Evolutionary conservation across 2,113 vertebrate species (phyloP).

Genomic region (Cygnus buccinator): DNA sequence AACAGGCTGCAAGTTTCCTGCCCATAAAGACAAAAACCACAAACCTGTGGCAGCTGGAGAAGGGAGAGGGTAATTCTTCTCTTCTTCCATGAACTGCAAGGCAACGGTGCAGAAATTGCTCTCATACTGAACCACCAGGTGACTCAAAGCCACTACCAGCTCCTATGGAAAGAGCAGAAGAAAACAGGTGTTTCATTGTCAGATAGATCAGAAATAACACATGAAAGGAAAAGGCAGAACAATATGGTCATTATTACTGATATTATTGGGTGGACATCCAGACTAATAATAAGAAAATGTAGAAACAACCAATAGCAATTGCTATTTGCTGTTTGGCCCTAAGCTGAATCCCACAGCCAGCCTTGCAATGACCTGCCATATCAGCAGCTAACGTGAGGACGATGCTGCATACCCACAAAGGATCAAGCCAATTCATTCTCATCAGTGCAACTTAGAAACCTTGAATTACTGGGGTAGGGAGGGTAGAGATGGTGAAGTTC

Average conservation of each 20-base stretch:
- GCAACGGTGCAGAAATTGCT: slow-evolving; percentile 99
- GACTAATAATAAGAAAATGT: not conserved
- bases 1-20: not conserved
- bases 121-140: slow-evolving; percentile 96
- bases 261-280: not conserved
- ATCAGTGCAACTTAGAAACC: not conserved
- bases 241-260: accelerated
- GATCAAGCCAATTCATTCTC: accelerated
- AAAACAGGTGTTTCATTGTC: not conserved
- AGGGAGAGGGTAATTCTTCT: slow-evolving; percentile 92
- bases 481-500: not conserved
- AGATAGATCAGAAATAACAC: not conserved
- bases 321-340: not conserved
- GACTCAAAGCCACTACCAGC: slow-evolving; percentile 96
- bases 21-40: not conserved
- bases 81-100: slow-evolving; percentile 97
- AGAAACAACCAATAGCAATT: not conserved
- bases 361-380: accelerated
- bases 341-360: not conserved
- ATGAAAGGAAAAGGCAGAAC: not conserved
- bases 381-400: not conserved
- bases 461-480: not conserved
- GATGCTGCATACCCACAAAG: not conserved
- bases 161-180: slow-evolving; percentile 78
- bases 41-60: slow-evolving; percentile 90